Conservation (phyloP, 2,888 invertebrate genomes). For the Octodonta nipae region DNA sequence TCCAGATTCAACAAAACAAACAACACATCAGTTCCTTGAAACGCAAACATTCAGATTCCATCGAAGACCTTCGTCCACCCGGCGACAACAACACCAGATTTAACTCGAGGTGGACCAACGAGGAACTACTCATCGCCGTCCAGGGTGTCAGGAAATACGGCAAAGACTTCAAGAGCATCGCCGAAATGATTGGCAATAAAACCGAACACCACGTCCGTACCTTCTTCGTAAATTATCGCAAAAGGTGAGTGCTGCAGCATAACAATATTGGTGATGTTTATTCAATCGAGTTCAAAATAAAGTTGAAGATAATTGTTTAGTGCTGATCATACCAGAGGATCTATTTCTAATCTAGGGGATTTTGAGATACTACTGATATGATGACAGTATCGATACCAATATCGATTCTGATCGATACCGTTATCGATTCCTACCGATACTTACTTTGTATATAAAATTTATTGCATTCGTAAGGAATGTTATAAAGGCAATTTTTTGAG, state of each 20-base stretch:
- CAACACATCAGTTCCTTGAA: conserved; percentile 79
- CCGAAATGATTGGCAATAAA: conserved; percentile 89
- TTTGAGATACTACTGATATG: too few species aligned
- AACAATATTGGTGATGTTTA: too few species aligned
- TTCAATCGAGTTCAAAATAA: too few species aligned
- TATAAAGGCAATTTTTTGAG: too few species aligned
- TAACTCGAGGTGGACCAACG: conserved; percentile 77
- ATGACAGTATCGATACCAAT: too few species aligned
- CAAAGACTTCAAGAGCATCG: conserved; percentile 84
- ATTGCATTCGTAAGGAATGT: too few species aligned
- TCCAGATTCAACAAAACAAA: conserved; percentile 89
- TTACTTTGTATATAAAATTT: too few species aligned
- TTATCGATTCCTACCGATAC: too few species aligned
- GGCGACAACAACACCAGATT: conserved; percentile 43
- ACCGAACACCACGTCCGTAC: conserved; percentile 83
- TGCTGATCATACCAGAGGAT: not conserved
- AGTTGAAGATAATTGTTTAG: too few species aligned
- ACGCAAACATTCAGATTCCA: conserved; percentile 49
- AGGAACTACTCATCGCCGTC: conserved; percentile 80
- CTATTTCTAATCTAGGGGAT: too few species aligned
- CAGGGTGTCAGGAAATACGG: conserved; percentile 72
- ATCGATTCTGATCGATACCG: too few species aligned
- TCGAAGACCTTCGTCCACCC: conserved; percentile 33
- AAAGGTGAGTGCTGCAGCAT: too few species aligned
- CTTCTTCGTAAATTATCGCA: conserved; percentile 83